Evolutionary conservation across 1,140 invertebrate genomes (phyloP).

Genomic region (Bombus fervidus): DNA sequence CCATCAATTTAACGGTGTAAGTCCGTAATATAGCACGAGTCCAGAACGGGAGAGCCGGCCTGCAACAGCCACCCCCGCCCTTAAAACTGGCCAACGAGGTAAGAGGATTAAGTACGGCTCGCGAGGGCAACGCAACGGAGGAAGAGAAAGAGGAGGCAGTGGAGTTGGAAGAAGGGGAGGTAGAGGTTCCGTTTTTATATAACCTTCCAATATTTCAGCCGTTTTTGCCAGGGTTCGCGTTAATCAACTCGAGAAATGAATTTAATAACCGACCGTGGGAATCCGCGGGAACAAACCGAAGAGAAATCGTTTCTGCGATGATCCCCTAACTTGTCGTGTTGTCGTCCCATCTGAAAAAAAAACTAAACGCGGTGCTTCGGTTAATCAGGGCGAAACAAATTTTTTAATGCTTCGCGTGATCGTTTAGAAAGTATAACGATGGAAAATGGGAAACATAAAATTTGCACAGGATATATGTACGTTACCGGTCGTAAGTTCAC

Average conservation of each 20-base stretch:
- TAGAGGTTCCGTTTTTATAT: slow-evolving; percentile 60
- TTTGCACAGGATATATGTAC: too few species aligned
- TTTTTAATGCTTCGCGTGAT: neutral
- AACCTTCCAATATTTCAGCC: slow-evolving; percentile 63
- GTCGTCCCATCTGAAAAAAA: slow-evolving; percentile 2
- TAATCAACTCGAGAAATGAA: slow-evolving; percentile 70
- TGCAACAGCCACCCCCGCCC: slow-evolving; percentile 3
- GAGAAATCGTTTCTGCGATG: slow-evolving; percentile 44
- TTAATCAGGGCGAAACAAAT: slow-evolving; percentile 1
- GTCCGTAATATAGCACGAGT: slow-evolving; percentile 67
- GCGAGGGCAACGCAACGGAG: slow-evolving; percentile 37
- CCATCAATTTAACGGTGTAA: slow-evolving; percentile 68
- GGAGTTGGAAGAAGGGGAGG: neutral
- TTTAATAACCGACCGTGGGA: slow-evolving; percentile 64
- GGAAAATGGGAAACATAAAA: neutral
- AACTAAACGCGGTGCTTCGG: neutral
- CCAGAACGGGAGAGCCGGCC: slow-evolving; percentile 36
- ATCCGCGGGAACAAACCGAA: slow-evolving; percentile 38
- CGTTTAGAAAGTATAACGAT: neutral
- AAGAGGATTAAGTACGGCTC: slow-evolving; percentile 66
- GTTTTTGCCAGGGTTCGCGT: slow-evolving; percentile 59
- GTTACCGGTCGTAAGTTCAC: too few species aligned
- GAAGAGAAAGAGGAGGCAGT: neutral
- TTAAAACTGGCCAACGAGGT: slow-evolving; percentile 59
- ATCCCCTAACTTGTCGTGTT: neutral